Percentiles rank a stretch among this genome's conserved stretches.
These are phyloP conservation scores for Cerceris rybyensis DNA, from an alignment of 2,888 invertebrate species.

Conservation along the genomic window DNA sequence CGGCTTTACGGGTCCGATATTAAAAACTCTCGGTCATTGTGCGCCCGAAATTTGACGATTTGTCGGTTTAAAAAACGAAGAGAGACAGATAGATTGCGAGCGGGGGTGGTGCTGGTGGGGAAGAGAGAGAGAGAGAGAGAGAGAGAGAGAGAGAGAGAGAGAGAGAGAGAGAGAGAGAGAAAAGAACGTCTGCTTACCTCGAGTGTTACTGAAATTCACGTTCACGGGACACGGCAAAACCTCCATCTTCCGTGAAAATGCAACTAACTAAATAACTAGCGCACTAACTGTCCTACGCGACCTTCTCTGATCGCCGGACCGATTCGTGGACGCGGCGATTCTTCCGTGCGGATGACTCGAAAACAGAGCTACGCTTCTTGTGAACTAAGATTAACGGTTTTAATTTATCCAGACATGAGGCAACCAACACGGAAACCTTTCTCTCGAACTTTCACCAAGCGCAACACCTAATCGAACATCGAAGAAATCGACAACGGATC, in stretches of 20 bases:
- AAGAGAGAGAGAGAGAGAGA: neutral
- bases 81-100: no score
- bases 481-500: neutral
- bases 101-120: no score
- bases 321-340: neutral
- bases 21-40: no score
- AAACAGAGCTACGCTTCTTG: neutral
- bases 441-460: conserved; percentile 54
- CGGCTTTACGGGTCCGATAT: no score
- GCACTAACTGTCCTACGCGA: neutral
- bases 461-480: neutral
- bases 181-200: conserved; percentile 84
- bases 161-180: neutral
- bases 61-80: no score
- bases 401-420: neutral
- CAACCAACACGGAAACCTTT: conserved; percentile 14
- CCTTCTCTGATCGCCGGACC: neutral
- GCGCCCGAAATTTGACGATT: neutral
- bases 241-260: conserved; percentile 86
- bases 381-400: neutral
- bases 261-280: neutral
- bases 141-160: neutral
- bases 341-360: neutral
- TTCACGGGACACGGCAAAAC: conserved; percentile 90
- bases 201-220: conserved; percentile 89